phyloP scores from a whole-genome alignment of 2,113 vertebrate species.

The Nansenia antarctica region DNA sequence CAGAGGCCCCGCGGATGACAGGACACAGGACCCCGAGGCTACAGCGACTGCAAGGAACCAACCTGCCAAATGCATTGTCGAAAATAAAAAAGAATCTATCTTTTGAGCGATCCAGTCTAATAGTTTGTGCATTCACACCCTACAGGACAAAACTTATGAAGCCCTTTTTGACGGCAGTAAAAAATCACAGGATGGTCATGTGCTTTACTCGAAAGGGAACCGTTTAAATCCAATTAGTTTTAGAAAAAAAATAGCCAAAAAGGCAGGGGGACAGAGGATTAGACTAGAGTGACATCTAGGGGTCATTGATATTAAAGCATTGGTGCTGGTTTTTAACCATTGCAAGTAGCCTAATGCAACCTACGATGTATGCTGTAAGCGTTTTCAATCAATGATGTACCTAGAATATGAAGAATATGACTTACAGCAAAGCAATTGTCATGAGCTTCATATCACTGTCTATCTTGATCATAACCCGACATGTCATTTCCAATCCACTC shows the following conservation, averaged over 20 bases:
- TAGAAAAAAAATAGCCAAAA: not conserved
- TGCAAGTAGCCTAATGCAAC: too few relatives aligned
- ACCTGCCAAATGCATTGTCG: conserved; percentile 34
- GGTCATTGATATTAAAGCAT: too few relatives aligned
- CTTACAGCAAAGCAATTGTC: too few relatives aligned
- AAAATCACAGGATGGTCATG: conserved; percentile 68
- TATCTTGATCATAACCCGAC: too few relatives aligned
- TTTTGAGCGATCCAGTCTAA: not conserved
- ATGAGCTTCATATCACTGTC: too few relatives aligned
- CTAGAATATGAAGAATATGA: too few relatives aligned
- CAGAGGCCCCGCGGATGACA: conserved; percentile 61
- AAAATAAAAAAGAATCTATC: not conserved
- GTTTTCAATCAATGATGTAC: too few relatives aligned
- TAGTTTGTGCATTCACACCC: not conserved
- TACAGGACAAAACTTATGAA: not conserved
- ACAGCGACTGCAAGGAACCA: conserved; percentile 42
- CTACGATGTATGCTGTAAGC: too few relatives aligned
- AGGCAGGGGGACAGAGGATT: not conserved
- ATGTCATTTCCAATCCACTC: too few relatives aligned
- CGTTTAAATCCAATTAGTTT: conserved; percentile 56
- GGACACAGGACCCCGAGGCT: conserved; percentile 12
- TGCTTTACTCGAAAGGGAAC: conserved; percentile 53
- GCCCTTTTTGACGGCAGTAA: conserved; percentile 4
- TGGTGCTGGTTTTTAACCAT: too few relatives aligned
- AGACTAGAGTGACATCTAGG: not conserved